Conservation (phyloP, 1,140 invertebrate genomes). For the Drosophila lini region DNA sequence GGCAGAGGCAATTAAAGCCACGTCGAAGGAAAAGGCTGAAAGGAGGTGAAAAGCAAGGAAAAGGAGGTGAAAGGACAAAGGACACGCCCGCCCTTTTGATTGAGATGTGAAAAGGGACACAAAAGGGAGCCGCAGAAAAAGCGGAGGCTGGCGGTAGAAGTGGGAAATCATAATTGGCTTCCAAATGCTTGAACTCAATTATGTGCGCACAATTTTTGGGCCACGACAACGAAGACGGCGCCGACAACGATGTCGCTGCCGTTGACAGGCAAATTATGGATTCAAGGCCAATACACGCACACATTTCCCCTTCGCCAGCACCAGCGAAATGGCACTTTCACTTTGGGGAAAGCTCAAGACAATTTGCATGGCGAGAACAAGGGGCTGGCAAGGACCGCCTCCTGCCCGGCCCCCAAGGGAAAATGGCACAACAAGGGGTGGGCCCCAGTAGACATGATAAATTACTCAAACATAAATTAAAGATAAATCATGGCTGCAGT, state of each 20-base stretch:
- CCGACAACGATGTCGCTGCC: conserved; percentile 44
- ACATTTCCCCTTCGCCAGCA: conserved; percentile 15
- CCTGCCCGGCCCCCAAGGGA: conserved; percentile 1
- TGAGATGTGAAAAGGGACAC: conserved; percentile 60
- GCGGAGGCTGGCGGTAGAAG: conserved; percentile 45
- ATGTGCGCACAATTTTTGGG: conserved; percentile 75
- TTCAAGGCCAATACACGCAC: conserved; percentile 67
- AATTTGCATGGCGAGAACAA: conserved; percentile 70
- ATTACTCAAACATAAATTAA: conserved; percentile 77
- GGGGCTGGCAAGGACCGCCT: conserved; percentile 3
- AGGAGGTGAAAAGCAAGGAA: conserved; percentile 1
- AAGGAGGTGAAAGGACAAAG: conserved; percentile 23
- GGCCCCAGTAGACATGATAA: conserved; percentile 66
- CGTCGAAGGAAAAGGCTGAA: background rate
- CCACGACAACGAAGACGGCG: conserved; percentile 5
- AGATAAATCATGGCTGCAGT: conserved; percentile 67
- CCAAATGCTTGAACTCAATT: conserved; percentile 82
- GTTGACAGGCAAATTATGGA: conserved; percentile 82
- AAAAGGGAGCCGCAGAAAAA: conserved; percentile 14
- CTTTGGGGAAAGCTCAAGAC: conserved; percentile 66
- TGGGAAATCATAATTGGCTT: conserved; percentile 81
- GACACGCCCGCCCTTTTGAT: conserved; percentile 53
- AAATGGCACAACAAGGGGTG: conserved; percentile 13
- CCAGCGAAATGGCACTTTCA: conserved; percentile 71
- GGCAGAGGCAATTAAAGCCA: conserved; percentile 77